A percentile compares a stretch with the other conserved stretches of the same genome.
Evolutionary conservation across 2,113 vertebrate species (phyloP).

Genomic region (Procavia capensis): DNA sequence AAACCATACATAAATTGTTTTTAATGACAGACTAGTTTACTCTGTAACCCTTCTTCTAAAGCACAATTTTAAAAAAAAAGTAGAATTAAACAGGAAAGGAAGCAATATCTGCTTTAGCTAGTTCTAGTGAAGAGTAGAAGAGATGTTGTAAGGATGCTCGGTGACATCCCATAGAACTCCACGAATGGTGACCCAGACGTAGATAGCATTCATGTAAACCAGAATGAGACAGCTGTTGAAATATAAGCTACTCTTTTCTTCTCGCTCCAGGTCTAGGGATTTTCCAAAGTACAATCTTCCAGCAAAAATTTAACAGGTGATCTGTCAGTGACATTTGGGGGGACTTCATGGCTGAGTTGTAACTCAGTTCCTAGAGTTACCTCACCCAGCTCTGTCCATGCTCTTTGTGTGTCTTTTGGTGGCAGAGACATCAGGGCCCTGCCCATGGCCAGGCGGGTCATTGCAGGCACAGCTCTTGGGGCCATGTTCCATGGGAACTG

Average conservation of each 20-base stretch:
- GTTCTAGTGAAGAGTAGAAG: background rate
- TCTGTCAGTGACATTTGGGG: background rate
- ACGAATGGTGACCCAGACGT: background rate
- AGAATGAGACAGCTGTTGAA: background rate
- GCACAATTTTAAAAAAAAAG: too few relatives aligned
- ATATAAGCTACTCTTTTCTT: background rate
- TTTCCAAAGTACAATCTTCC: background rate
- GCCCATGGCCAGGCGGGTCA: accelerated
- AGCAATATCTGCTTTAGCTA: accelerated
- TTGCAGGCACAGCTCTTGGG: background rate
- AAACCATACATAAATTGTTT: too few relatives aligned
- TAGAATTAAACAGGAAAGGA: too few relatives aligned
- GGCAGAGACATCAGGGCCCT: background rate
- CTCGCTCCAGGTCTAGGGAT: background rate
- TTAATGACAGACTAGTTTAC: too few relatives aligned
- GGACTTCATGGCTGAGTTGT: background rate
- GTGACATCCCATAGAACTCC: background rate
- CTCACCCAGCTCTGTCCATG: background rate
- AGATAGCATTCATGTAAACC: background rate
- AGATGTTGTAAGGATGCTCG: background rate
- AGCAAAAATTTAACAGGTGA: background rate
- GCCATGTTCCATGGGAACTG: background rate
- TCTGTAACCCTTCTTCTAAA: too few relatives aligned
- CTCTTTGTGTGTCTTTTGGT: background rate
- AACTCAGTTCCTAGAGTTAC: background rate